These are phyloP conservation scores for Drosophila dunni DNA, from an alignment of 1,140 invertebrate genomes.

Conservation along the genomic window DNA sequence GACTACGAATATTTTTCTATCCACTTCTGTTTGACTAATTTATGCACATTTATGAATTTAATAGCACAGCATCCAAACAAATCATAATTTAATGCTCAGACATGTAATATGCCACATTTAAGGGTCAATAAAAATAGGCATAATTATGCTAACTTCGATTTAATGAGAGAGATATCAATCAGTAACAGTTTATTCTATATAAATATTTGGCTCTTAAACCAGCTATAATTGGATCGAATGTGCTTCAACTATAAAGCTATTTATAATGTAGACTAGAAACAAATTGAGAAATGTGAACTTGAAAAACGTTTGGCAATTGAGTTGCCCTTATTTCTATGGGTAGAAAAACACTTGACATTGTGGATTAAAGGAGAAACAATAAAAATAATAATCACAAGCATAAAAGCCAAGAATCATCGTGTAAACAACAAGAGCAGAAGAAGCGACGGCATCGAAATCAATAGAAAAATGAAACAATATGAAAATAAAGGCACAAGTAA, in stretches of 20 bases:
- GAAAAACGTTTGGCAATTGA: slow-evolving; percentile 32
- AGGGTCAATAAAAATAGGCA: slow-evolving; percentile 17
- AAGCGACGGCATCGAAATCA: slow-evolving; percentile 34
- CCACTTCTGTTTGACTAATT: slow-evolving; percentile 7
- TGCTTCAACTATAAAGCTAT: neutral
- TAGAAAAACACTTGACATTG: slow-evolving; percentile 53
- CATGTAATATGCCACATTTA: slow-evolving; percentile 17
- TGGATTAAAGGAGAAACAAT: slow-evolving; percentile 26
- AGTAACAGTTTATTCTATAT: neutral
- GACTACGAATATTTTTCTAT: neutral
- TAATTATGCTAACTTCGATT: neutral
- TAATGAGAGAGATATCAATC: slow-evolving; percentile 11
- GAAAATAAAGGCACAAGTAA: slow-evolving; percentile 11
- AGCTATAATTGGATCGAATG: neutral
- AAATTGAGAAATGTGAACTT: slow-evolving; percentile 31
- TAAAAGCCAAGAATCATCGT: slow-evolving; percentile 24
- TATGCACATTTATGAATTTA: slow-evolving; percentile 24
- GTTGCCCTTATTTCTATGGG: slow-evolving; percentile 31
- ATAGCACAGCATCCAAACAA: slow-evolving; percentile 4
- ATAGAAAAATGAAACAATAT: slow-evolving; percentile 17
- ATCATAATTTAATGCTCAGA: slow-evolving; percentile 19
- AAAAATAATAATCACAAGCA: slow-evolving; percentile 8
- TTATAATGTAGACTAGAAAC: slow-evolving; percentile 5
- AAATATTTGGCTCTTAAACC: neutral
- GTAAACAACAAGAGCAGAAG: slow-evolving; percentile 18